A percentile compares a stretch with the other conserved stretches of the same genome.
These are phyloP conservation scores for Gerris lacustris DNA, from an alignment of 2,888 invertebrate genomes.

Conservation along the genomic window DNA sequence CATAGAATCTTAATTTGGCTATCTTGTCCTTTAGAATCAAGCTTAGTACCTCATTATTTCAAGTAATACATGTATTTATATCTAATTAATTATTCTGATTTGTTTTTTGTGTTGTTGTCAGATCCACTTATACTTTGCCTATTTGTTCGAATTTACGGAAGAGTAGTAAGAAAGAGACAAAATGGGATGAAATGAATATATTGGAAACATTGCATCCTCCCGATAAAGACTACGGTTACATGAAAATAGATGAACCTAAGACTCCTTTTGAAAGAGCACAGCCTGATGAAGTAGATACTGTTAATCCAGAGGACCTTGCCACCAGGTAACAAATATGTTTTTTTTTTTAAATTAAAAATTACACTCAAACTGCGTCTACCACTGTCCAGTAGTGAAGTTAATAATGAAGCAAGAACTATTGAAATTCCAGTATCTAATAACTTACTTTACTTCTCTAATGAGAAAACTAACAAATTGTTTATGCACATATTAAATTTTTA, in stretches of 20 bases:
- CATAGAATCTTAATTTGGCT: too few relatives aligned
- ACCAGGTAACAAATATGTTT: constrained; percentile 48
- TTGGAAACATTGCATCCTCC: constrained; percentile 93
- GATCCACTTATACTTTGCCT: neutral
- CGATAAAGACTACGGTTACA: constrained; percentile 97
- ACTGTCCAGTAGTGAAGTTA: too few relatives aligned
- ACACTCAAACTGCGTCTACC: too few relatives aligned
- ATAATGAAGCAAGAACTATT: too few relatives aligned
- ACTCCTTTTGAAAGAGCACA: constrained; percentile 67
- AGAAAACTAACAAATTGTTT: too few relatives aligned
- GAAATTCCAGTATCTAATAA: too few relatives aligned
- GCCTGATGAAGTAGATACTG: constrained; percentile 48
- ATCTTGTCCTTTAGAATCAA: too few relatives aligned
- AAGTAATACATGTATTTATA: neutral
- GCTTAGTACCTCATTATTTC: too few relatives aligned
- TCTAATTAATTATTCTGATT: neutral
- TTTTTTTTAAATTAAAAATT: neutral
- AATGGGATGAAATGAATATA: constrained; percentile 98
- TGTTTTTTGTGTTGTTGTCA: neutral
- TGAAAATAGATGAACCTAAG: constrained; percentile 97
- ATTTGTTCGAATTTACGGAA: neutral
- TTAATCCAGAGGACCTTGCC: constrained; percentile 57
- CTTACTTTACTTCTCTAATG: too few relatives aligned
- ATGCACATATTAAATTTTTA: too few relatives aligned
- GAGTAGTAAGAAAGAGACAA: constrained; percentile 45